Conservation (phyloP, 2,888 invertebrate species). For the Agrochola litura region DNA sequence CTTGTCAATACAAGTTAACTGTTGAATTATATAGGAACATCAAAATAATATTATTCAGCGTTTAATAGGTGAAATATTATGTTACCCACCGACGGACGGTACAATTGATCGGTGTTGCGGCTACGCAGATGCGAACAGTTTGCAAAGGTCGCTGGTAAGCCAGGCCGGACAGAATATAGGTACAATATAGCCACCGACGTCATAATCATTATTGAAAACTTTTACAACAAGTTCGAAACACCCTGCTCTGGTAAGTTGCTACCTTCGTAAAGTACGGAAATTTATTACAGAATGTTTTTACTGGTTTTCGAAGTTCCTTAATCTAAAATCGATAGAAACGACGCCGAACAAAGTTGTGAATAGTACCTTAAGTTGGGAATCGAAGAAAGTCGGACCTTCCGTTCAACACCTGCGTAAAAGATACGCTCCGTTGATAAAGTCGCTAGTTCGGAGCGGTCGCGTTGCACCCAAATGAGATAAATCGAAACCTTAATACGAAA, state of each 20-base stretch:
- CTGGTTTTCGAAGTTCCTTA: slow-evolving; percentile 87
- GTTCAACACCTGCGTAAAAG: slow-evolving; percentile 86
- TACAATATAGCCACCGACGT: slow-evolving; percentile 58
- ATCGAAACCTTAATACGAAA: slow-evolving; percentile 74
- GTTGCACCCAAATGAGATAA: slow-evolving; percentile 79
- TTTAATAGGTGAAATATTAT: slow-evolving; percentile 20
- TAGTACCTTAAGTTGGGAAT: slow-evolving; percentile 86
- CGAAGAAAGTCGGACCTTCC: slow-evolving; percentile 86
- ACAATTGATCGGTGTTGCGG: slow-evolving; percentile 14
- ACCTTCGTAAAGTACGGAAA: slow-evolving; percentile 80
- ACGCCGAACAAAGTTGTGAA: slow-evolving; percentile 87
- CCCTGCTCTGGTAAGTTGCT: slow-evolving; percentile 72
- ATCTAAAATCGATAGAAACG: slow-evolving; percentile 90
- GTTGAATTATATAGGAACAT: neutral
- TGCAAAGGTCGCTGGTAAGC: slow-evolving; percentile 30
- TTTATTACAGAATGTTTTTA: slow-evolving; percentile 88
- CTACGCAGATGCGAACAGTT: slow-evolving; percentile 20
- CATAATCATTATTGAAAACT: slow-evolving; percentile 76
- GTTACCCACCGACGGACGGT: neutral
- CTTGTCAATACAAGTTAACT: neutral
- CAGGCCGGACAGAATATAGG: slow-evolving; percentile 16
- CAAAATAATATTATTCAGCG: neutral
- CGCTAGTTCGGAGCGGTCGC: slow-evolving; percentile 69
- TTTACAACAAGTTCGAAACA: slow-evolving; percentile 77
- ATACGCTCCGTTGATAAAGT: slow-evolving; percentile 84